Evolutionary conservation across 1,140 invertebrate species (phyloP).

Genomic region (Scaptomyza montana): DNA sequence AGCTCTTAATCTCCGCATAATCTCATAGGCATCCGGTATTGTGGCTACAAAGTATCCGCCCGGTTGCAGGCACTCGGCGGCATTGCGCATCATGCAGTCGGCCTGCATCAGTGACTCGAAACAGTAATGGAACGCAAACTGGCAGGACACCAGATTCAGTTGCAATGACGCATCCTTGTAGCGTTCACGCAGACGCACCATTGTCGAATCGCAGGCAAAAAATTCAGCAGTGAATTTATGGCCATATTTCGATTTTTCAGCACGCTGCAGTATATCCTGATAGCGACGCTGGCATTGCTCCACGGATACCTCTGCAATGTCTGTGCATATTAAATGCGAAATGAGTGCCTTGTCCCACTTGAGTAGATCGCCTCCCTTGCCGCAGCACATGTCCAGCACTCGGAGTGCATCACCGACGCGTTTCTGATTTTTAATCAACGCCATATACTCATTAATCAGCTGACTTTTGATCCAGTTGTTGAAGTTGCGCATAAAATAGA

Average conservation of each 20-base stretch:
- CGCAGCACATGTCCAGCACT: conserved; percentile 92
- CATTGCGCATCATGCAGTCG: conserved; percentile 96
- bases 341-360: conserved; percentile 97
- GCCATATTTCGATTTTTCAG: conserved; percentile 74
- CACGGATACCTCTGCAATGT: conserved; percentile 96
- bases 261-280: conserved; percentile 85
- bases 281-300: conserved; percentile 92
- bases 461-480: conserved; percentile 99
- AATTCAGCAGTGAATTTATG: conserved; percentile 94
- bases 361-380: conserved; percentile 98
- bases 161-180: conserved; percentile 90
- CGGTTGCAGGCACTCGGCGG: conserved; percentile 92
- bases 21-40: conserved; percentile 95
- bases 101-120: conserved; percentile 97
- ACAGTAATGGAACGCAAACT: conserved; percentile 98
- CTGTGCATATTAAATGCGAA: conserved; percentile 94
- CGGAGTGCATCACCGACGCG: conserved; percentile 86
- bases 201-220: conserved; percentile 95
- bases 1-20: conserved; percentile 87
- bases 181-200: conserved; percentile 89
- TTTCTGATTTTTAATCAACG: conserved; percentile 86
- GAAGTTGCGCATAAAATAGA: conserved; percentile 97
- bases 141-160: conserved; percentile 97
- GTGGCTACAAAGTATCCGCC: conserved; percentile 99
- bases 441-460: conserved; percentile 91